Conservation (phyloP, 2,113 vertebrate genomes). For the Numenius arquata region DNA sequence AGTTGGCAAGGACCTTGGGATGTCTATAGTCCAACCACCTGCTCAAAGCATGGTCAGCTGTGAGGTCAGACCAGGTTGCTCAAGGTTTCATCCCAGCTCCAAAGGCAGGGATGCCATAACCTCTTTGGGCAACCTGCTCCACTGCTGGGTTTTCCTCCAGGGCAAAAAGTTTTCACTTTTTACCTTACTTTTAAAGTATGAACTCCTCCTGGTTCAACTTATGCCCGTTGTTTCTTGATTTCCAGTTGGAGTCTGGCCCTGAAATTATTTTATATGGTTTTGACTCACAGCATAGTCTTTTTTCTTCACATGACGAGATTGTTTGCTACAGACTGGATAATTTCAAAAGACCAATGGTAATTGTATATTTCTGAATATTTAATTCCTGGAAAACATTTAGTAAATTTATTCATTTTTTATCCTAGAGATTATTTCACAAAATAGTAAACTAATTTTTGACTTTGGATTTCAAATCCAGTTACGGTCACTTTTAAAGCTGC, state of each 20-base stretch:
- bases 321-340: neutral
- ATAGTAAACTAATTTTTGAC: neutral
- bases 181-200: neutral
- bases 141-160: neutral
- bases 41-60: neutral
- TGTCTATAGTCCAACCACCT: neutral
- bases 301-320: neutral
- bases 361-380: neutral
- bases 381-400: neutral
- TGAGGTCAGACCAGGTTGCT: neutral
- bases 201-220: neutral
- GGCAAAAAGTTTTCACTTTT: neutral
- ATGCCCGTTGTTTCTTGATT: neutral
- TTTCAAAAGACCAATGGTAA: neutral
- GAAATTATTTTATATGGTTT: neutral
- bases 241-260: neutral
- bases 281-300: neutral
- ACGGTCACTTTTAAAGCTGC: neutral
- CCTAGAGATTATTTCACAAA: neutral
- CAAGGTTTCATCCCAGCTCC: neutral
- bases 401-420: neutral
- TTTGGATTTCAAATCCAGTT: neutral
- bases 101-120: neutral
- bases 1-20: neutral
- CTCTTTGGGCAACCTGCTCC: neutral